Evolutionary conservation across 1,140 invertebrate genomes (phyloP), one percentile per base, ranked within the genome.

Genomic region (Atopsyche davidsoni): DNA sequence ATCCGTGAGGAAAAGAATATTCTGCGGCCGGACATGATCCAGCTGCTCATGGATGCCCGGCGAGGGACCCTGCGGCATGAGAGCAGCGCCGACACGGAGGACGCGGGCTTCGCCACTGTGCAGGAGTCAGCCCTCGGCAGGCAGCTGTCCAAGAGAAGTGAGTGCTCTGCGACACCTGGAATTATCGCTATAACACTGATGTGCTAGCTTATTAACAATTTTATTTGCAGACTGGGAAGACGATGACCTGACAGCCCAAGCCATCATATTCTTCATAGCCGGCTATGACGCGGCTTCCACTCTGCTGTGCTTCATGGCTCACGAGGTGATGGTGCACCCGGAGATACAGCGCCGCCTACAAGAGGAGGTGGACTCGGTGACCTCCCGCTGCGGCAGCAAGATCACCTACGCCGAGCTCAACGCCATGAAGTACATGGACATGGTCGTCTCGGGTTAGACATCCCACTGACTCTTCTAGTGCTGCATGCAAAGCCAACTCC

Each of bases 211-310:
- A n/a, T n/a, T n/a, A n/a, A n/a, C n/a, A n/a, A n/a, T n/a, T n/a
- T n/a, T n/a, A n/a, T n/a, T 62, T 62, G 6, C 48, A 61, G 65
- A 67, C 0, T 73, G 79, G 69, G 64, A 67, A 0, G 72, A 79
- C 18, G 61, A 65, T 2, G 78, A 80, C 46, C 62, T 81, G 0
- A 63, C 74, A 1, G 75, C 77, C 0, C 64, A 73, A 66, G 61
- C 70, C 46, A 60, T 77, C 0, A 45, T 79, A 0, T 80, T 81
- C 54, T 75, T 80, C 47, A 54, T 81, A 3, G 80, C 76, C 50
- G 83, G 84, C 6, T 83, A 79, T 41, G 82, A 85, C 1, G 81
- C 81, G 0, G 70, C 78, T 0, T 72, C 80, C 0, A 72, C 70
- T 1, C 56, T 76, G 0, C 70, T 85, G 57, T 64, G 69, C 0